Evolutionary conservation across 2,888 invertebrate genomes (phyloP).

Genomic region (Heliconius sara): DNA sequence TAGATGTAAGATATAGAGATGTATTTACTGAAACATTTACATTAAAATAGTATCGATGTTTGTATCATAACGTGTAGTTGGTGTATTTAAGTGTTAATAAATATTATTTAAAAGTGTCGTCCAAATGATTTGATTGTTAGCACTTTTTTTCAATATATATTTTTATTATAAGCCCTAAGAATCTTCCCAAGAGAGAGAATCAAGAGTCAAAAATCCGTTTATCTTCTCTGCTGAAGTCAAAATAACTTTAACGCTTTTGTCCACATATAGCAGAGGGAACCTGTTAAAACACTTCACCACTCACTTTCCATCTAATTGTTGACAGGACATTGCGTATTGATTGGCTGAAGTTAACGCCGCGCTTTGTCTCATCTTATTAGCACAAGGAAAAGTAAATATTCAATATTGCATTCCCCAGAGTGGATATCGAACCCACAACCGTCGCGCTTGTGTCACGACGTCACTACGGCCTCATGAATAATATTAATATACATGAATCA

Average conservation of each 20-base stretch:
- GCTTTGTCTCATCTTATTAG: not conserved
- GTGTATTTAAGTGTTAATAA: conserved; percentile 79
- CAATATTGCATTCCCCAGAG: not conserved
- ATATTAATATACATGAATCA: too few relatives aligned
- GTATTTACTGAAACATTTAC: conserved; percentile 45
- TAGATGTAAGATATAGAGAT: conserved; percentile 22
- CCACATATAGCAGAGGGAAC: too few relatives aligned
- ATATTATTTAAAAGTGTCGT: conserved; percentile 64
- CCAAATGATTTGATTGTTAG: conserved; percentile 43
- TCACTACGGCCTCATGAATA: too few relatives aligned
- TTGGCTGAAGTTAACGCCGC: not conserved
- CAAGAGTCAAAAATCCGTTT: too few relatives aligned
- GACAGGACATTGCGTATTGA: too few relatives aligned
- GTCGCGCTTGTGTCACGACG: not conserved
- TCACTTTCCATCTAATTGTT: too few relatives aligned
- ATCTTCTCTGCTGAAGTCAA: too few relatives aligned
- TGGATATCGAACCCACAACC: not conserved
- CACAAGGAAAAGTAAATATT: not conserved
- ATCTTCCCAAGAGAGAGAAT: too few relatives aligned
- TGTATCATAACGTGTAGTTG: conserved; percentile 67
- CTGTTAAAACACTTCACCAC: too few relatives aligned
- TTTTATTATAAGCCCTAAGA: not conserved
- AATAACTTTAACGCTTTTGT: too few relatives aligned
- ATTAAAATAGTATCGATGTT: conserved; percentile 66
- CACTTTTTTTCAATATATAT: conserved; percentile 23